Conservation (phyloP, 1,140 invertebrate species). For the Dryas iulia region DNA sequence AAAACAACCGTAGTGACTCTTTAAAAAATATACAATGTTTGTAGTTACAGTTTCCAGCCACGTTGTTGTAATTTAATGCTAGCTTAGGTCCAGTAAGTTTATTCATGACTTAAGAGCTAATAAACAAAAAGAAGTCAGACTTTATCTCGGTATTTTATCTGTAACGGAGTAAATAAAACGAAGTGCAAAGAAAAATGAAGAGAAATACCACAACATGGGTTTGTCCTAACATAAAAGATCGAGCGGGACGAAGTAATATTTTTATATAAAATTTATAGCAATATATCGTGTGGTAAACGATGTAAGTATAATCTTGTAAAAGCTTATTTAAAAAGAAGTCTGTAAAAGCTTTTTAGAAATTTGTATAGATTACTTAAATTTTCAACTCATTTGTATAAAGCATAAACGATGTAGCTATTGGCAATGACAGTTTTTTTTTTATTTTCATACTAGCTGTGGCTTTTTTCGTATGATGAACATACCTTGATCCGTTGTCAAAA, state of each 20-base stretch:
- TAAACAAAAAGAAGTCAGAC: constrained; percentile 9
- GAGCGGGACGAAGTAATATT: background rate
- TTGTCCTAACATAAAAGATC: constrained; percentile 4
- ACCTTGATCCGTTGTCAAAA: too few relatives aligned
- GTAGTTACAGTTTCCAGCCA: background rate
- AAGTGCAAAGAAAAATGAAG: constrained; percentile 26
- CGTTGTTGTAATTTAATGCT: background rate
- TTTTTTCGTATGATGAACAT: too few relatives aligned
- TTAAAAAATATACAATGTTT: background rate
- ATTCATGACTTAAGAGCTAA: background rate
- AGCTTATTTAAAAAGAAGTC: too few relatives aligned
- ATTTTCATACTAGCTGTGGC: too few relatives aligned
- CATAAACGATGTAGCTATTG: too few relatives aligned
- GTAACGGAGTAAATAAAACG: constrained; percentile 23
- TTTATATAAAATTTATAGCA: background rate
- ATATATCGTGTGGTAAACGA: too few relatives aligned
- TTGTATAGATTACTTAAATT: too few relatives aligned
- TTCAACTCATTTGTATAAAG: too few relatives aligned
- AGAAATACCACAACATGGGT: constrained; percentile 18
- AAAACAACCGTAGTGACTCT: too few relatives aligned
- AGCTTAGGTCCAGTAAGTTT: background rate
- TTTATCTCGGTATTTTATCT: constrained; percentile 26
- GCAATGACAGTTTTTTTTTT: too few relatives aligned
- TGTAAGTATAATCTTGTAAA: too few relatives aligned
- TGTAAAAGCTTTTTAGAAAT: too few relatives aligned